Conservation (phyloP, 2,113 vertebrate species). For the Rhinoderma darwinii region DNA sequence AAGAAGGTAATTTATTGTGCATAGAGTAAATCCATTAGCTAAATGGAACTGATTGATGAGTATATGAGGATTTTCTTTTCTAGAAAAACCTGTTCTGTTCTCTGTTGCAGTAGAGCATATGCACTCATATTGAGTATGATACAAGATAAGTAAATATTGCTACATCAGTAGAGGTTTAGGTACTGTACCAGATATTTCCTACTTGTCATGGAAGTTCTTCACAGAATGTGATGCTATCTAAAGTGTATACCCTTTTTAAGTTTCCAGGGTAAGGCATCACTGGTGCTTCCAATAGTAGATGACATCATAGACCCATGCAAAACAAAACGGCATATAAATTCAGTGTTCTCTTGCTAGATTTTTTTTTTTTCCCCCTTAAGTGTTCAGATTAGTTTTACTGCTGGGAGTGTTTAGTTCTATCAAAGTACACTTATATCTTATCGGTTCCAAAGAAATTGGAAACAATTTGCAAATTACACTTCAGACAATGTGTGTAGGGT, state of each 20-base stretch:
- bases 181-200: not conserved
- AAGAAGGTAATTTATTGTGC: not conserved
- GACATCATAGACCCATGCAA: not conserved
- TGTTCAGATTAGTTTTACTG: conserved; percentile 39
- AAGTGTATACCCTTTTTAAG: too few species aligned
- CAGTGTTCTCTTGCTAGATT: not conserved
- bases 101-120: not conserved
- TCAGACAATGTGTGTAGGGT: not conserved
- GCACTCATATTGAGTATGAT: not conserved
- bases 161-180: not conserved
- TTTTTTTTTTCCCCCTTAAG: not conserved
- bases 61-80: not conserved
- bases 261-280: not conserved
- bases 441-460: not conserved
- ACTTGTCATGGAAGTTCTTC: too few species aligned
- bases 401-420: not conserved
- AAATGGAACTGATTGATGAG: not conserved
- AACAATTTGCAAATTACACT: conserved; percentile 34
- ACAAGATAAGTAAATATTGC: not conserved
- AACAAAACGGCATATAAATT: not conserved
- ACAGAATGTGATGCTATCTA: too few species aligned
- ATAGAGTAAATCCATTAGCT: not conserved
- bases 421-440: conserved; percentile 20
- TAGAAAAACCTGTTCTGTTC: not conserved
- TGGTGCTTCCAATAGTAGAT: not conserved